Conservation (phyloP, 92 coral and sea anemone genomes). For the Meandrina meandrites region DNA sequence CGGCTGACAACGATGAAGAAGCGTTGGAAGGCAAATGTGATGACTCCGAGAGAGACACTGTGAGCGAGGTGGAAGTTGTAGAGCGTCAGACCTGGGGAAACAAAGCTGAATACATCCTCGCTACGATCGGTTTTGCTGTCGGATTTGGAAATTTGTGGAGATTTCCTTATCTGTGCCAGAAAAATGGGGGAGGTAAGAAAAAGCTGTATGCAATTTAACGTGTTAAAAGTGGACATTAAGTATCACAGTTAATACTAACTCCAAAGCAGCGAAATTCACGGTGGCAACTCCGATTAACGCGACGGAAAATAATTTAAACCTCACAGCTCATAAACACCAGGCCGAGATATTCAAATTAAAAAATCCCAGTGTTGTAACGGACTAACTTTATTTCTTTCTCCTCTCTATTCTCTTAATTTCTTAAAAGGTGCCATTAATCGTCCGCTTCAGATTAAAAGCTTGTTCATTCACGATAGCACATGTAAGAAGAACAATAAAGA, state of each 20-base stretch:
- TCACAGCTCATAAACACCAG: background rate
- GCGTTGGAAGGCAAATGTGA: background rate
- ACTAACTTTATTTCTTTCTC: background rate
- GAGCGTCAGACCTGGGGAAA: slow-evolving; percentile 63
- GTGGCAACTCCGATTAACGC: background rate
- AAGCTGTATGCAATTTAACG: background rate
- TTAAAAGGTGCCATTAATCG: background rate
- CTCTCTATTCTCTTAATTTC: background rate
- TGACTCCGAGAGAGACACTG: slow-evolving; percentile 22
- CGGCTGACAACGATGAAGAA: slow-evolving; percentile 18
- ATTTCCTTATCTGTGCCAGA: slow-evolving; percentile 72
- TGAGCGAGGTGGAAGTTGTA: slow-evolving; percentile 27
- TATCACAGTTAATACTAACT: background rate
- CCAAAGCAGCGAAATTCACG: background rate
- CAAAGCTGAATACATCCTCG: slow-evolving; percentile 67
- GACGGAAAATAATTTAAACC: background rate
- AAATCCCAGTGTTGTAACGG: background rate
- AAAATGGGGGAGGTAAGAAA: slow-evolving; percentile 71
- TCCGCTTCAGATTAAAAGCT: background rate
- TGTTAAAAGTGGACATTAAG: background rate
- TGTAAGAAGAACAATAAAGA: slow-evolving; percentile 7
- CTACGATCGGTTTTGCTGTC: slow-evolving; percentile 72
- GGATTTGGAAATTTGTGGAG: slow-evolving; percentile 80
- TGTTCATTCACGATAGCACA: slow-evolving; percentile 20
- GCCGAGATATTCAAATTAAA: background rate